These are phyloP conservation scores for Beroe forskalii DNA, from an alignment of 37 sponge, comb jelly and placozoan genomes.

Conservation along the genomic window DNA sequence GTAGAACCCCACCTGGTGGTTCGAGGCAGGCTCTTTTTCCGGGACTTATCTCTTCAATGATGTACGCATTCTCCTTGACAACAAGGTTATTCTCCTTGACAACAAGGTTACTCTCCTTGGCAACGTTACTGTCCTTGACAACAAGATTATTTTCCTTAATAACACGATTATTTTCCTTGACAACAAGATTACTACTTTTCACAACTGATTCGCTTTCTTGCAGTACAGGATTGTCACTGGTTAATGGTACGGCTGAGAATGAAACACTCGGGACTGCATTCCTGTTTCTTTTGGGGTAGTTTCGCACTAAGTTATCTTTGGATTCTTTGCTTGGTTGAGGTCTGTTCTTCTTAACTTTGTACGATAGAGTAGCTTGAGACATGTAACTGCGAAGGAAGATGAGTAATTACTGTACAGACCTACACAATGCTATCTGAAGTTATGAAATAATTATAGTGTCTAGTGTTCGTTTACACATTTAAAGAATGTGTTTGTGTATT, in stretches of 20 bases:
- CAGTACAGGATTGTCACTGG: not conserved
- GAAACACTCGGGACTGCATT: not conserved
- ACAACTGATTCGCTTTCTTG: constrained; percentile 8
- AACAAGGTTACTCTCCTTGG: not conserved
- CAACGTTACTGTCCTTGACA: not conserved
- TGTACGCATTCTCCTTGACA: not conserved
- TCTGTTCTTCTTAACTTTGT: constrained; percentile 25
- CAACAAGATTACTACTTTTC: not conserved
- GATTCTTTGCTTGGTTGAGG: not conserved
- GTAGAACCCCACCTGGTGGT: constrained; percentile 62
- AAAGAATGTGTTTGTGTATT: too few relatives aligned
- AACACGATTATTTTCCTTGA: not conserved
- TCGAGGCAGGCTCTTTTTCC: constrained; percentile 31
- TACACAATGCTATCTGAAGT: too few relatives aligned
- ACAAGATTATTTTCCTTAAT: not conserved
- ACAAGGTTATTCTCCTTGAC: not conserved
- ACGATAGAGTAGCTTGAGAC: constrained; percentile 31
- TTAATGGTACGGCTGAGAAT: constrained; percentile 26
- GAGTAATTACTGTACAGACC: too few relatives aligned
- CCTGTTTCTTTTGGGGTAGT: not conserved
- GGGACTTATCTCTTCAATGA: constrained; percentile 17
- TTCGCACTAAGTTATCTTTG: not conserved
- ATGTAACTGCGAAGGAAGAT: constrained; percentile 21
- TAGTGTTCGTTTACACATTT: too few relatives aligned
- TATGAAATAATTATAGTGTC: too few relatives aligned